Conservation (phyloP, 1,140 invertebrate species). For the Orchesella cincta region DNA sequence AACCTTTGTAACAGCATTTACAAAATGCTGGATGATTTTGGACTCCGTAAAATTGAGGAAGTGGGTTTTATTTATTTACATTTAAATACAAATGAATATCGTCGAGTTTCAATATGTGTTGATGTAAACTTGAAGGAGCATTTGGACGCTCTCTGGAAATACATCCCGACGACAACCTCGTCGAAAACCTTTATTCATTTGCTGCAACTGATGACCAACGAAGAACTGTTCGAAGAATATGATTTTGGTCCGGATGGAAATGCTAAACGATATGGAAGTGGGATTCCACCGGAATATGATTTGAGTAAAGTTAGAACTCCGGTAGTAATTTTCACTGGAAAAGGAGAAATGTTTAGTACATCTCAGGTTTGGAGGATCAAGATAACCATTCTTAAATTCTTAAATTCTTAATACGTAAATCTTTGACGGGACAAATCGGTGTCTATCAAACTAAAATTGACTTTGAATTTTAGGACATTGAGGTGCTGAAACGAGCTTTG, state of each 20-base stretch:
- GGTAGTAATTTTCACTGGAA: slow-evolving; percentile 28
- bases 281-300: slow-evolving; percentile 6
- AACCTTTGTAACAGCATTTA: slow-evolving; percentile 28
- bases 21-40: slow-evolving; percentile 24
- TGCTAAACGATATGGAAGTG: background rate
- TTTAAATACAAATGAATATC: slow-evolving; percentile 7
- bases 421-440: too few species aligned
- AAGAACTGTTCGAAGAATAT: background rate
- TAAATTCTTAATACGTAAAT: too few species aligned
- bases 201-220: slow-evolving; percentile 1
- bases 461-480: background rate
- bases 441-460: background rate
- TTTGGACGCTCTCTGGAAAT: slow-evolving; percentile 12
- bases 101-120: too few species aligned
- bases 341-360: slow-evolving; percentile 1
- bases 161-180: background rate
- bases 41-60: slow-evolving; percentile 13
- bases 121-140: background rate
- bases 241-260: slow-evolving; percentile 16
- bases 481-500: background rate
- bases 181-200: slow-evolving; percentile 3
- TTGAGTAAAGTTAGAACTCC: background rate
- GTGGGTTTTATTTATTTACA: too few species aligned
- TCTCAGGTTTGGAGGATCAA: too few species aligned
- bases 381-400: too few species aligned